phyloP scores from a whole-genome alignment of 2,888 invertebrate species.

The Cheilosia urbana region DNA sequence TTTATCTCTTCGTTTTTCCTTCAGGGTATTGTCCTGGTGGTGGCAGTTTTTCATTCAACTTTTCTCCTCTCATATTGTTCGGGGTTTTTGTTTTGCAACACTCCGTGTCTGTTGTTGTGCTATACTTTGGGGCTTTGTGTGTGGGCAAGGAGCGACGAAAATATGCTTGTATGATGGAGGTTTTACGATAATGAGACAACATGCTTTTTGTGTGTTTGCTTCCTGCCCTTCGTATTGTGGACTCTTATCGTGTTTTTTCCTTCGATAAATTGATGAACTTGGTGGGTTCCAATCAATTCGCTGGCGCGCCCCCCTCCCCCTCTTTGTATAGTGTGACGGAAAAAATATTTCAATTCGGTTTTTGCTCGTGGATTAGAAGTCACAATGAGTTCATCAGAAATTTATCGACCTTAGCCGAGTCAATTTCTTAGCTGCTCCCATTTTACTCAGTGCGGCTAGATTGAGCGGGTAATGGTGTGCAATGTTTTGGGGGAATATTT shows the following conservation, averaged over 20 bases:
- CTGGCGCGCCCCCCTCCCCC: background rate
- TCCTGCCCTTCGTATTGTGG: background rate
- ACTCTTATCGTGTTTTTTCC: constrained; percentile 29
- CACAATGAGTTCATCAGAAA: constrained; percentile 72
- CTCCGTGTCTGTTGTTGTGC: constrained; percentile 1
- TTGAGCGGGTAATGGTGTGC: constrained; percentile 75
- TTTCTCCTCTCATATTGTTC: constrained; percentile 6
- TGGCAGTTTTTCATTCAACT: constrained; percentile 22
- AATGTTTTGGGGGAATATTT: constrained; percentile 69
- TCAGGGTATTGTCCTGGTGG: background rate
- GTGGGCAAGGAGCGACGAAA: constrained; percentile 18
- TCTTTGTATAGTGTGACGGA: background rate
- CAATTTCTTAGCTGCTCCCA: constrained; percentile 13
- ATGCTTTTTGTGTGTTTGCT: constrained; percentile 16
- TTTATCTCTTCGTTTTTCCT: constrained; percentile 33
- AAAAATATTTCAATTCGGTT: constrained; percentile 60
- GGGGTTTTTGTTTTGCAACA: constrained; percentile 11
- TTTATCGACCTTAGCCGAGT: constrained; percentile 66
- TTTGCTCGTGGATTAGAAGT: constrained; percentile 57
- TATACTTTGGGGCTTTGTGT: background rate
- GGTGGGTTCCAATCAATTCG: constrained; percentile 55
- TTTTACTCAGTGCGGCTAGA: constrained; percentile 50
- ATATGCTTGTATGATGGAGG: constrained; percentile 64
- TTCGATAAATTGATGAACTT: constrained; percentile 61
- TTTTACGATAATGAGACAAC: constrained; percentile 65